A percentile compares a stretch with the other conserved stretches of the same genome.
These are phyloP conservation scores for Alitta virens DNA, from an alignment of 2,888 invertebrate genomes.

Conservation along the genomic window DNA sequence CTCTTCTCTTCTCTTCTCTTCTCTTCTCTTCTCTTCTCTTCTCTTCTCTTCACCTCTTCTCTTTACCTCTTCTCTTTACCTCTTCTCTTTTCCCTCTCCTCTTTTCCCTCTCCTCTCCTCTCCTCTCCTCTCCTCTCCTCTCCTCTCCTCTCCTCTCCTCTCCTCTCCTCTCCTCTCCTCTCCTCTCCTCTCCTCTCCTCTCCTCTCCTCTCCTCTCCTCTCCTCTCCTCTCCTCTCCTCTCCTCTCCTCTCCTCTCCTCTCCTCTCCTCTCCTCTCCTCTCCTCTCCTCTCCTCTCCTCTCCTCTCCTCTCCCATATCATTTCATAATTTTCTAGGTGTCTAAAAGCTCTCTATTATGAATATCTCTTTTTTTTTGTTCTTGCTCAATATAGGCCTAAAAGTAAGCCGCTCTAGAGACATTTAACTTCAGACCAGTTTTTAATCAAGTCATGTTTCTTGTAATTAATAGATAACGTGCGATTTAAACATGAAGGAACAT, in stretches of 20 bases:
- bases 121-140: background rate
- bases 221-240: background rate
- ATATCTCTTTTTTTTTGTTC: too few species aligned
- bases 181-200: background rate
- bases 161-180: background rate
- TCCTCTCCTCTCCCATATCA: background rate
- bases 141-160: background rate
- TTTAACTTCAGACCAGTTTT: too few species aligned
- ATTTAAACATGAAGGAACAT: too few species aligned
- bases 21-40: background rate
- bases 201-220: background rate
- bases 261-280: background rate
- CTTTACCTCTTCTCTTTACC: background rate
- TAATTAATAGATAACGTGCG: too few species aligned
- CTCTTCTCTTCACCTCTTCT: background rate
- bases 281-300: background rate
- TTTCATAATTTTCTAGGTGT: background rate
- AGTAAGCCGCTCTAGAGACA: too few species aligned
- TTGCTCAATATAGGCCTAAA: too few species aligned
- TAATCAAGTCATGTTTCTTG: too few species aligned
- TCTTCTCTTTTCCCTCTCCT: background rate
- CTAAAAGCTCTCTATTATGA: background rate
- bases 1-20: background rate
- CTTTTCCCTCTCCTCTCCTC: background rate
- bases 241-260: background rate